Base-by-base conservation (phyloP, 1,140 invertebrate genomes). In the Drosophila orosa region DNA sequence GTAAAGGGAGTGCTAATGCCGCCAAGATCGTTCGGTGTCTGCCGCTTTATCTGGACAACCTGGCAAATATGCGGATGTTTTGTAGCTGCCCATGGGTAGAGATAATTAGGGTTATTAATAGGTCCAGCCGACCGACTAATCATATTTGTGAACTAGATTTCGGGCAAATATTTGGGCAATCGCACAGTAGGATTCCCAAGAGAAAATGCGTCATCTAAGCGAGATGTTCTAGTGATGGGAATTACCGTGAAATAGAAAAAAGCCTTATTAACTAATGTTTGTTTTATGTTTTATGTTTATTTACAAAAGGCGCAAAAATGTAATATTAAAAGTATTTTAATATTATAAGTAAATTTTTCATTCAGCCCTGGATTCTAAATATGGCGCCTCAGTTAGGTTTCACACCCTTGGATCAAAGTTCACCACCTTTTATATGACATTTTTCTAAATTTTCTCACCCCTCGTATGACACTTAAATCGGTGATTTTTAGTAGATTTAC, bases 21-120 rank as follows among this genome's bases (percentile, higher is more conserved):
- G 9, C 19, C 58, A 63, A 74, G 72, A 73, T 65, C 72, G 19
- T 37, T 50, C 22, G n/a, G 48, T 47, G 65, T 58, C 68, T 71
- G 35, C 9, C 9, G 19, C 12, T 5, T 58, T 72, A 72, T 72
- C 68, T 58, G 33, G 67, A 44, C 54, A 33, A 6, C 3, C 1
- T 22, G 50, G 66, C 40, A 72, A 71, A 72, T 48, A 72, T 76
- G 73, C 73, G 55, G 73, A 52, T 66, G 61, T 67, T 76, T 76
- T 67, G 31, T 47, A 66, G 22, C 19, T n/a, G 31, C 15, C 17
- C 44, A 37, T 22, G n/a, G 10, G 7, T 58, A 7, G 9, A 75
- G 60, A 67, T 67, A 76, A 57, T 45, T 40, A 10, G 19, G 29
- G 24, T 48, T 76, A 76, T 76, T 59, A 67, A 76, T 76, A 76